Percentiles rank a stretch among this genome's conserved stretches.
Evolutionary conservation across 2,113 vertebrate species (phyloP).

Genomic region (Bettongia penicillata): DNA sequence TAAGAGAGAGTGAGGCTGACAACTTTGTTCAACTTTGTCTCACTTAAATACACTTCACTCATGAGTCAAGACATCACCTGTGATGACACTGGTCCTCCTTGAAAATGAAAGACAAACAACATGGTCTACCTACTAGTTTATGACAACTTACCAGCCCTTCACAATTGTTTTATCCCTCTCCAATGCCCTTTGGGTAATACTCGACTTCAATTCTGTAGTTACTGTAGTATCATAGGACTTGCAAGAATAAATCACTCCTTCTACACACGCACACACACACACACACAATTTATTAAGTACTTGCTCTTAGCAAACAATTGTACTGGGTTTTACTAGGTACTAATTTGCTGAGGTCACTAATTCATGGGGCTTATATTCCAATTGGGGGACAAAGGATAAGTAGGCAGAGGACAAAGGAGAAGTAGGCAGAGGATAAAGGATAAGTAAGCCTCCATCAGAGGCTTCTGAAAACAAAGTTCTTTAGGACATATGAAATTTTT

Average conservation of each 20-base stretch:
- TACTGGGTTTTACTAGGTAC: neutral
- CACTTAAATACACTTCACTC: too few species aligned
- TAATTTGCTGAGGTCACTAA: neutral
- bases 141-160: neutral
- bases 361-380: neutral
- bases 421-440: too few species aligned
- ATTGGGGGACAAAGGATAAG: neutral
- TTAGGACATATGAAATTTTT: neutral
- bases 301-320: neutral
- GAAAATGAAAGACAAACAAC: too few species aligned
- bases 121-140: too few species aligned
- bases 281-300: neutral
- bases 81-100: too few species aligned
- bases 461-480: neutral
- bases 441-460: neutral
- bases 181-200: neutral
- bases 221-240: neutral
- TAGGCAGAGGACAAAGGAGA: too few species aligned
- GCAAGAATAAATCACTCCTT: neutral
- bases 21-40: too few species aligned
- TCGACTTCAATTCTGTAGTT: neutral
- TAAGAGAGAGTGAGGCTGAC: too few species aligned
- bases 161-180: neutral
- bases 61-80: too few species aligned
- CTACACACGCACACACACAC: neutral